Conservation (phyloP, 2,888 invertebrate genomes). For the Amphipoea oculea region DNA sequence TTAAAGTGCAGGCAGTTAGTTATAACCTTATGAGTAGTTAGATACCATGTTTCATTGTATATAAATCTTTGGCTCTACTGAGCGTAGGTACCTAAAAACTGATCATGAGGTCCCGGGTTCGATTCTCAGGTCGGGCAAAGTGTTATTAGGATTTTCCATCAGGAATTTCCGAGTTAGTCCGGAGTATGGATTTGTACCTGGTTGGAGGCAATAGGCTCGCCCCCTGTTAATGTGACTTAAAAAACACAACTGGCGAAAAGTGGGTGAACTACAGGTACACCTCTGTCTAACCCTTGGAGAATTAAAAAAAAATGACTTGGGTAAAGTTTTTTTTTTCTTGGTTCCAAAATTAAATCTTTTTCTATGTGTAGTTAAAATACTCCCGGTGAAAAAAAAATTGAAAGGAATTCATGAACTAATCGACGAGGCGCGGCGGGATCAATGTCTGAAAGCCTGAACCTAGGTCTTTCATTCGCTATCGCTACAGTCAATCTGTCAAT, state of each 20-base stretch:
- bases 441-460: background rate
- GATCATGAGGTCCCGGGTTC: background rate
- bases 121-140: background rate
- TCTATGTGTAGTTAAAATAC: no score
- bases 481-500: background rate
- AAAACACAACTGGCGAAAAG: background rate
- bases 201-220: background rate
- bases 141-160: background rate
- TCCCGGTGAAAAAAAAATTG: background rate
- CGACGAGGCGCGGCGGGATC: no score
- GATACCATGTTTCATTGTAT: background rate
- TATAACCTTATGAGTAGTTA: background rate
- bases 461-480: background rate
- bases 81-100: background rate
- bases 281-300: background rate
- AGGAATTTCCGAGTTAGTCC: background rate
- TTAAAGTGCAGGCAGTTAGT: background rate
- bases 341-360: background rate
- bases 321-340: background rate
- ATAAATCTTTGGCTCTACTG: background rate
- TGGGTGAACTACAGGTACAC: background rate
- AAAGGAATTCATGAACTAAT: conserved; percentile 5
- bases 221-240: background rate
- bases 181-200: accelerated
- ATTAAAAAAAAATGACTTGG: background rate